These are phyloP conservation scores for Oithona nana DNA, from an alignment of 2,888 invertebrate species.

Conservation along the genomic window DNA sequence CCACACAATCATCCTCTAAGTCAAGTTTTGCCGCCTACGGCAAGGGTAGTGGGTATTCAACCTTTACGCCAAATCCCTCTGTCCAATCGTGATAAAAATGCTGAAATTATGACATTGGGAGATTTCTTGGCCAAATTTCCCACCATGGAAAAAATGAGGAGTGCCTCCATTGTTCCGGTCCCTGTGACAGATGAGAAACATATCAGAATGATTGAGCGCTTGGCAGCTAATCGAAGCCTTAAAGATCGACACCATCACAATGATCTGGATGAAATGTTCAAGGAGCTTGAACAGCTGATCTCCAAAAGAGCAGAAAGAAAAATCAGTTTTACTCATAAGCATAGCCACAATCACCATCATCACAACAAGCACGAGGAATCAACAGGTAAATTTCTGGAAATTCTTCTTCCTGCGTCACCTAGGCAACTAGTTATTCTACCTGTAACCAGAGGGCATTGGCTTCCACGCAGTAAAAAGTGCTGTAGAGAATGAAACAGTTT, in stretches of 20 bases:
- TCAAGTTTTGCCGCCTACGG: neutral
- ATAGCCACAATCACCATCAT: no score
- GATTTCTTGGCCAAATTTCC: neutral
- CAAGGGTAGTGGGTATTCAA: neutral
- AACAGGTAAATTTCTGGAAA: no score
- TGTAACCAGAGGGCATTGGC: no score
- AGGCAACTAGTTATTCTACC: no score
- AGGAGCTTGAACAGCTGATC: neutral
- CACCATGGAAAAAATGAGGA: neutral
- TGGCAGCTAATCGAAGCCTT: neutral
- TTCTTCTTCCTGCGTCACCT: no score
- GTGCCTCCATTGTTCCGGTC: neutral
- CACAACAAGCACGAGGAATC: no score
- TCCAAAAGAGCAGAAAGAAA: neutral
- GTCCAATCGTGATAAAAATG: neutral
- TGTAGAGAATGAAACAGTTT: no score
- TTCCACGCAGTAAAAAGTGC: no score
- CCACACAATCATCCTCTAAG: neutral
- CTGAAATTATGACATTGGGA: neutral
- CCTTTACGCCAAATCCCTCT: neutral
- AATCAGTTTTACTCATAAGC: neutral
- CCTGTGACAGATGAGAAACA: neutral
- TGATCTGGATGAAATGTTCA: neutral
- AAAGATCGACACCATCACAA: neutral
- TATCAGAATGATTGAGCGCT: neutral